Evolutionary conservation across 2,888 invertebrate species (phyloP).

Genomic region (Mechanitis mazaeus): DNA sequence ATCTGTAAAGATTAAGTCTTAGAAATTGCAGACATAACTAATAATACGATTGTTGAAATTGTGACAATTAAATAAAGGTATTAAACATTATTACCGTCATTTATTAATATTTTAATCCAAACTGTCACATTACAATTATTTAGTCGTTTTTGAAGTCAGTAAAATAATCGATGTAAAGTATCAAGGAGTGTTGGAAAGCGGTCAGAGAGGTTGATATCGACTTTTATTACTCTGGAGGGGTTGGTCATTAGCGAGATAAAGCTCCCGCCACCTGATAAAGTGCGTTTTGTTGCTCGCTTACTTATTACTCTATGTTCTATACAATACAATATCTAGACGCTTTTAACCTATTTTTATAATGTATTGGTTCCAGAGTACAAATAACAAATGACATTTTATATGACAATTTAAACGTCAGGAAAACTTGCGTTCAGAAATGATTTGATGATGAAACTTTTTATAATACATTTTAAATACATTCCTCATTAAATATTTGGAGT

Average conservation of each 20-base stretch:
- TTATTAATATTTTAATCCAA: no score
- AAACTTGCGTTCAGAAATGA: background rate
- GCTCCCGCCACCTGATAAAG: conserved; percentile 76
- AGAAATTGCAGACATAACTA: no score
- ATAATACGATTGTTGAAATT: no score
- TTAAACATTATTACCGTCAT: no score
- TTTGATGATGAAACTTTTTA: no score
- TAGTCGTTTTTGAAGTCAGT: no score
- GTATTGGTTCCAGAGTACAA: background rate
- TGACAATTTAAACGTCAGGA: background rate
- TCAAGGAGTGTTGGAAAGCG: conserved; percentile 41
- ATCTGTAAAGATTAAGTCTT: no score
- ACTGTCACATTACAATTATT: no score
- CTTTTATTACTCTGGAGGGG: conserved; percentile 74
- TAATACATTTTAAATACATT: no score
- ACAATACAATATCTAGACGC: conserved; percentile 14
- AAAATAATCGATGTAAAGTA: conserved; percentile 35
- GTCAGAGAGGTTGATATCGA: conserved; percentile 64
- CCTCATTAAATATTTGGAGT: no score
- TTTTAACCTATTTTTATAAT: conserved; percentile 6
- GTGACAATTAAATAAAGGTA: no score
- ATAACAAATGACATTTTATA: background rate
- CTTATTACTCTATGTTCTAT: conserved; percentile 51
- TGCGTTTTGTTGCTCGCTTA: conserved; percentile 75
- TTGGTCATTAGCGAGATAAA: conserved; percentile 75